Evolutionary conservation across 2,888 invertebrate species (phyloP).

Genomic region (Lingula anatina): DNA sequence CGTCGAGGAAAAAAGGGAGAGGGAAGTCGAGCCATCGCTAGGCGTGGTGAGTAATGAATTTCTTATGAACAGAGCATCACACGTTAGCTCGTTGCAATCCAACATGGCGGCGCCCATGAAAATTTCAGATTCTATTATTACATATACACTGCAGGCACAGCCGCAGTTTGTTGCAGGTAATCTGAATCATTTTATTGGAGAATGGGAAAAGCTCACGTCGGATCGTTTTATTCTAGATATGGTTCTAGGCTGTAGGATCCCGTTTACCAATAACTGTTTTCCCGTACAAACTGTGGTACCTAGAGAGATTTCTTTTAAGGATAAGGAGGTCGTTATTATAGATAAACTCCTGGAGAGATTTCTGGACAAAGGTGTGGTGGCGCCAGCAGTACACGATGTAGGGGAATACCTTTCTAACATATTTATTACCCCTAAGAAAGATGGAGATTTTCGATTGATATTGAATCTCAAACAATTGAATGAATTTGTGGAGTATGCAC

Average conservation of each 20-base stretch:
- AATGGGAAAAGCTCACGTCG: background rate
- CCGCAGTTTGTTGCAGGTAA: too few relatives aligned
- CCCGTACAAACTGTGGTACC: background rate
- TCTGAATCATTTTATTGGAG: too few relatives aligned
- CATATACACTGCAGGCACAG: too few relatives aligned
- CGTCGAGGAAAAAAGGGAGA: too few relatives aligned
- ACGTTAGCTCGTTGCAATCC: too few relatives aligned
- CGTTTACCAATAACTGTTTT: background rate
- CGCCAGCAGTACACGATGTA: background rate
- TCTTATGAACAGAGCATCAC: too few relatives aligned
- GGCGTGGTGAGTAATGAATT: too few relatives aligned
- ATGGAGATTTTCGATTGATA: constrained; percentile 11
- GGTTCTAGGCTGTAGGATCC: background rate
- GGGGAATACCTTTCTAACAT: constrained; percentile 13
- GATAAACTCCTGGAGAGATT: background rate
- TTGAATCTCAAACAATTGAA: constrained; percentile 13
- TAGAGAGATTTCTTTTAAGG: background rate
- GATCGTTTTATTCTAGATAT: background rate
- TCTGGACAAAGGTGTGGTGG: background rate
- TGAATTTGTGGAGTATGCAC: constrained; percentile 10
- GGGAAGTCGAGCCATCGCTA: too few relatives aligned
- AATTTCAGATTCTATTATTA: too few relatives aligned
- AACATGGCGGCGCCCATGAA: too few relatives aligned
- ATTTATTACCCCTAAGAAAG: constrained; percentile 13
- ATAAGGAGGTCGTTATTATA: background rate